phyloP scores from a whole-genome alignment of 2,888 invertebrate genomes.

The Minunthozetes semirufus region DNA sequence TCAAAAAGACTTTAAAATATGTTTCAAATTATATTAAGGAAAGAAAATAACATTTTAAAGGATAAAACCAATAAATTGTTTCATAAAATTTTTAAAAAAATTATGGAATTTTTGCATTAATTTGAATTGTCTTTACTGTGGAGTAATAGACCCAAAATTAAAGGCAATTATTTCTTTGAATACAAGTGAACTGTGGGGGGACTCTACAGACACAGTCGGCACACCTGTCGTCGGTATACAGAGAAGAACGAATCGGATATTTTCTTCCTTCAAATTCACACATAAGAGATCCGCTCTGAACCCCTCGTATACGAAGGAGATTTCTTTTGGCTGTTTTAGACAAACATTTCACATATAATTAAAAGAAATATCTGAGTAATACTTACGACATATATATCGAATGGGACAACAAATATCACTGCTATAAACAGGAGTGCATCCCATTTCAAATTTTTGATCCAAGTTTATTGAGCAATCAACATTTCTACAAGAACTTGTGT shows the following conservation, averaged over 20 bases:
- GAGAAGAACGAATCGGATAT: slow-evolving; percentile 31
- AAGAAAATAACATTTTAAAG: too few species aligned
- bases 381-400: slow-evolving; percentile 35
- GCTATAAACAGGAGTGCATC: slow-evolving; percentile 31
- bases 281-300: slow-evolving; percentile 26
- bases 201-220: slow-evolving; percentile 29
- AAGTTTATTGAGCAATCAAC: slow-evolving; percentile 11
- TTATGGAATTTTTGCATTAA: too few species aligned
- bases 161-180: slow-evolving; percentile 23
- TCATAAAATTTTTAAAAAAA: too few species aligned
- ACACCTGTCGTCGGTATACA: slow-evolving; percentile 18
- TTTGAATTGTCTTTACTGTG: too few species aligned
- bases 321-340: background rate
- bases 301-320: background rate
- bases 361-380: background rate
- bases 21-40: too few species aligned
- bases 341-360: background rate
- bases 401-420: slow-evolving; percentile 26
- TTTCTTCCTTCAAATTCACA: slow-evolving; percentile 34
- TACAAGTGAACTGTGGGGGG: slow-evolving; percentile 34
- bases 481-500: background rate
- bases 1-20: too few species aligned
- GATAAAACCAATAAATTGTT: too few species aligned
- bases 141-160: too few species aligned
- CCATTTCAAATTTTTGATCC: slow-evolving; percentile 19